phyloP scores from a whole-genome alignment of 2,113 vertebrate species.

The Sus scrofa region DNA sequence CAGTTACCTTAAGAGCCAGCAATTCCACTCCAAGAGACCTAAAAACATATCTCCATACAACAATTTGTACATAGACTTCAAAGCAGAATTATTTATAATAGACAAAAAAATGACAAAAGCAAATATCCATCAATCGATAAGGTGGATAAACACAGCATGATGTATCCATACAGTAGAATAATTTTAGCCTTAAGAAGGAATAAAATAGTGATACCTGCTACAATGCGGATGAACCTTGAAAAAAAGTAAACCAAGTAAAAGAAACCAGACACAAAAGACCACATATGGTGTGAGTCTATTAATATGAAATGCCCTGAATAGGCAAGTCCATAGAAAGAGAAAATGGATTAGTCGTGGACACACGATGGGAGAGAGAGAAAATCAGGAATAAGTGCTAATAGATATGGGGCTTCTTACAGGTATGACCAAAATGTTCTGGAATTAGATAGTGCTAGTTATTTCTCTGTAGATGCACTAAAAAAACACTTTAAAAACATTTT shows the following conservation, averaged over 20 bases:
- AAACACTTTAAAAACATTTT: too few relatives aligned
- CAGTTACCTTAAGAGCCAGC: neutral
- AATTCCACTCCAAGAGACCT: neutral
- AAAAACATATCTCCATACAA: neutral
- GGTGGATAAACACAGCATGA: neutral
- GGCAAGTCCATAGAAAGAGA: too few relatives aligned
- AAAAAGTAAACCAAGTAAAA: too few relatives aligned
- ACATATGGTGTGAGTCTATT: too few relatives aligned
- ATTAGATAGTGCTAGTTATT: too few relatives aligned
- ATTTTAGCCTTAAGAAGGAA: neutral
- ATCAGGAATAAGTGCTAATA: neutral
- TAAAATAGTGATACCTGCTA: too few relatives aligned
- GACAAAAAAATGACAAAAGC: neutral
- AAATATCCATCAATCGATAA: neutral
- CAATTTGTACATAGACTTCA: too few relatives aligned
- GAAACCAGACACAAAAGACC: too few relatives aligned
- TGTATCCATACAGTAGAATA: neutral
- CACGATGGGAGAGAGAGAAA: neutral
- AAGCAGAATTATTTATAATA: neutral
- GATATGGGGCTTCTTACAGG: neutral
- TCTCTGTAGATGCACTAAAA: neutral
- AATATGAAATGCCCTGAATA: too few relatives aligned
- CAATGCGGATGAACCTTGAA: too few relatives aligned
- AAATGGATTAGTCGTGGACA: too few relatives aligned
- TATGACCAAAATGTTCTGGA: neutral